Percentiles rank a stretch among this genome's conserved stretches.
These are phyloP conservation scores for Leuciscus idus DNA, from an alignment of 2,113 vertebrate species.

Conservation along the genomic window DNA sequence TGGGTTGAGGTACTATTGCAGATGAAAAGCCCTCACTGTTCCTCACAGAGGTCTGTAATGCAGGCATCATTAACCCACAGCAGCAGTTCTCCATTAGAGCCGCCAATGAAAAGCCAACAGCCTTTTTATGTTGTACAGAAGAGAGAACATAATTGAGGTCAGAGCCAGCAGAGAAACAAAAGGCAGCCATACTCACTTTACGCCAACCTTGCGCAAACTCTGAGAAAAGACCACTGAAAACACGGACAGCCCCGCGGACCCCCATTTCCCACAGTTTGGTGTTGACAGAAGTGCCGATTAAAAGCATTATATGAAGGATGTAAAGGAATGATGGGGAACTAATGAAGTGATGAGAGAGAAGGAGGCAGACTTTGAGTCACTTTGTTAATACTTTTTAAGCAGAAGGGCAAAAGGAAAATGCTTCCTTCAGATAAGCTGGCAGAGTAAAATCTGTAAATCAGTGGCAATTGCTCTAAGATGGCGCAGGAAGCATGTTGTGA, in stretches of 20 bases:
- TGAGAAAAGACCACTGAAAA: neutral
- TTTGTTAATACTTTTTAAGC: constrained; percentile 1
- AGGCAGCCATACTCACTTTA: constrained; percentile 26
- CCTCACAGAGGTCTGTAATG: neutral
- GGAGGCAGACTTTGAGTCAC: neutral
- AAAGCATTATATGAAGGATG: constrained; percentile 2
- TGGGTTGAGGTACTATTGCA: constrained; percentile 2
- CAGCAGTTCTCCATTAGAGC: constrained; percentile 18
- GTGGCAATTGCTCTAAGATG: neutral
- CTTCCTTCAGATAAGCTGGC: neutral
- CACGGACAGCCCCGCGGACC: neutral
- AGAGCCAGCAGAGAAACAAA: constrained; percentile 26
- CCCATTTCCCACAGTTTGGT: neutral
- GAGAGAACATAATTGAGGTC: constrained; percentile 43
- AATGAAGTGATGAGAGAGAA: constrained; percentile 19
- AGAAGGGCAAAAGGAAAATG: neutral
- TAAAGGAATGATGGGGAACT: neutral
- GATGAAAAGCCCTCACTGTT: constrained; percentile 33
- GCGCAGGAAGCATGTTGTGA: neutral
- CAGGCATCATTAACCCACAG: constrained; percentile 36
- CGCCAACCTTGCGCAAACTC: constrained; percentile 10
- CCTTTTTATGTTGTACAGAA: constrained; percentile 18
- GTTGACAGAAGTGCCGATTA: neutral
- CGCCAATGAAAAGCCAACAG: neutral
- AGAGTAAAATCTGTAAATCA: neutral